Evolutionary conservation across 1,140 invertebrate species (phyloP).

Genomic region (Condylostylus longicornis): DNA sequence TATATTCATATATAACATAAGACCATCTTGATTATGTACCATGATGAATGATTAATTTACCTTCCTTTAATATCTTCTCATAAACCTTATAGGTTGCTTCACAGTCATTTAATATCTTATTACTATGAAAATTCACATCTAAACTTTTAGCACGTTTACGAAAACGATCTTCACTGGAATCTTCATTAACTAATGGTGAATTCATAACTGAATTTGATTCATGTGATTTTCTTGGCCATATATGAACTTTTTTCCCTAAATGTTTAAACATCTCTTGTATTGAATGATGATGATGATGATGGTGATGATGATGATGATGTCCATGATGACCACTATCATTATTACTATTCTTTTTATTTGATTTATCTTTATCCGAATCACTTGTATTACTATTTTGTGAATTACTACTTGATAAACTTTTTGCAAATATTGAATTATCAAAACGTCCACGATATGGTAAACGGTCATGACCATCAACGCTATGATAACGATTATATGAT

Average conservation of each 20-base stretch:
- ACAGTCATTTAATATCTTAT: constrained; percentile 44
- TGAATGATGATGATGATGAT: constrained; percentile 40
- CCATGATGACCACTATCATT: constrained; percentile 36
- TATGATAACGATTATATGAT: constrained; percentile 15
- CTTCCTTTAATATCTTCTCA: constrained; percentile 63
- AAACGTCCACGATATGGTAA: constrained; percentile 27
- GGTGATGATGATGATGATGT: constrained; percentile 23
- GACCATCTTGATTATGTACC: too few species aligned
- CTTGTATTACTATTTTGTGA: constrained; percentile 23
- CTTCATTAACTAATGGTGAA: constrained; percentile 31
- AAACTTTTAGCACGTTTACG: constrained; percentile 59
- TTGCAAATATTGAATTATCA: constrained; percentile 39
- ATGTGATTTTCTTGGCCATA: constrained; percentile 42
- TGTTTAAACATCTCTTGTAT: constrained; percentile 58
- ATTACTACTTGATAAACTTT: constrained; percentile 33
- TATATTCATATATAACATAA: too few species aligned
- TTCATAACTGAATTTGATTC: constrained; percentile 35
- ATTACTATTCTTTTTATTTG: constrained; percentile 22
- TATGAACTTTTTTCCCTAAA: constrained; percentile 48
- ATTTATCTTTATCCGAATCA: constrained; percentile 22
- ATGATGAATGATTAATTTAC: constrained; percentile 40
- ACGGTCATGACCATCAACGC: constrained; percentile 2
- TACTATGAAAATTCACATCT: constrained; percentile 44
- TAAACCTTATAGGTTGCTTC: constrained; percentile 67
- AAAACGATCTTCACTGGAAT: constrained; percentile 44